These are phyloP conservation scores for Philopedon plagiatum DNA, from an alignment of 2,888 invertebrate genomes.

Conservation along the genomic window DNA sequence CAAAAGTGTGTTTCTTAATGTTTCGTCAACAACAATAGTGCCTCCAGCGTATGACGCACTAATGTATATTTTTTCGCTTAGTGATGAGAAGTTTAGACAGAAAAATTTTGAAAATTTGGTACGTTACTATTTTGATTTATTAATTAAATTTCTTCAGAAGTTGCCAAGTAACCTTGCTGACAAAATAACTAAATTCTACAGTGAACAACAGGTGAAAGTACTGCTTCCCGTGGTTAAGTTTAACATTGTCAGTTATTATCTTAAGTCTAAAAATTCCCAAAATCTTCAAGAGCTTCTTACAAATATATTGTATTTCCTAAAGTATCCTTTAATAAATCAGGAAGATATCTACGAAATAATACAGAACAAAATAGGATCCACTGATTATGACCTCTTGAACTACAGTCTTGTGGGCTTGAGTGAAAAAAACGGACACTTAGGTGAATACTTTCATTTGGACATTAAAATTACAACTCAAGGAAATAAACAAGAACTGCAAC, in stretches of 20 bases:
- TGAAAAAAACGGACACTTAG: constrained; percentile 58
- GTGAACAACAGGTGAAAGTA: constrained; percentile 17
- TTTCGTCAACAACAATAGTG: neutral
- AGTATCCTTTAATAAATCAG: constrained; percentile 47
- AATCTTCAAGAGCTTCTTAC: constrained; percentile 13
- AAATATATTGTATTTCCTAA: constrained; percentile 30
- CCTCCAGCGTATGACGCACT: constrained; percentile 42
- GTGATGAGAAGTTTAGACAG: constrained; percentile 44
- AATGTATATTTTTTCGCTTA: constrained; percentile 33
- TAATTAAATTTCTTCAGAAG: neutral
- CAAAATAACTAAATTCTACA: neutral
- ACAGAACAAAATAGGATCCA: constrained; percentile 52
- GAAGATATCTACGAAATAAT: constrained; percentile 58
- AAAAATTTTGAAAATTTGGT: constrained; percentile 41
- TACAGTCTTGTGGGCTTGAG: constrained; percentile 51
- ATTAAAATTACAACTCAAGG: constrained; percentile 32
- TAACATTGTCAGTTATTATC: neutral
- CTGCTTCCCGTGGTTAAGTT: constrained; percentile 38
- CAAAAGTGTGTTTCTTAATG: neutral
- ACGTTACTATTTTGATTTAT: constrained; percentile 37
- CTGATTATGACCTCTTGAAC: constrained; percentile 51
- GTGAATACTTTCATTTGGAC: constrained; percentile 58
- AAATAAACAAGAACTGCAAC: neutral
- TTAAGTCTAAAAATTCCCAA: neutral
- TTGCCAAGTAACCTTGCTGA: neutral